Base-by-base conservation (phyloP, 1,140 invertebrate genomes). In the Brachionus paranguensis region DNA sequence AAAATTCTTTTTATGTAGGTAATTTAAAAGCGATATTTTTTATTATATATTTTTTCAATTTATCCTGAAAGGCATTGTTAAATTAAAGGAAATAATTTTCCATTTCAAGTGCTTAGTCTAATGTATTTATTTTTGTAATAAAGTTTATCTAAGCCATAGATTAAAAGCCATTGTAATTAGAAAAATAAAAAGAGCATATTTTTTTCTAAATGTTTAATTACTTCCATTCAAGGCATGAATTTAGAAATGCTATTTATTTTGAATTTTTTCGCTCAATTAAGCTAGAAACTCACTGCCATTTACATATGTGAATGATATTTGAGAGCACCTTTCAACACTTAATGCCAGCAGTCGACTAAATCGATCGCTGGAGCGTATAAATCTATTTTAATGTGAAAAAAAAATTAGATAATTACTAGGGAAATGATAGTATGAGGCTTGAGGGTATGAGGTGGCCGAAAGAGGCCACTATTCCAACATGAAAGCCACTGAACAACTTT, bases 391-490 rank as follows among this genome's bases (percentile, higher is more conserved):
- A 50, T 14, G 4, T n/a, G 24, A 50, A 29, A 29, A 27, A n/a
- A 55, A 60, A 55, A 24, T 37, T 29, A 20, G 11, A 43, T 17
- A 72, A 27, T 72, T 87, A 90, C 89, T 87, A 87, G 83, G 88
- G 87, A 86, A 90, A 90, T 53, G 85, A 85, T 27, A 87, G 37
- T 41, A 91, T 91, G 11, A 88, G 60, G 27, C 83, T 76, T 27
- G 85, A 68, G 41, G 89, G 89, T 74, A 91, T 89, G 14, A 91
- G 85, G 76, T 89, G 86, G 8, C 90, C 90, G 87, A 91, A 91
- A 10, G 90, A 91, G 3, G 87, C 89, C 4, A 90, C 87, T 27
- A 90, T 86, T 43, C 90, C 90, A 84, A 91, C 85, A 87, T 91
- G 89, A 86, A 87, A 90, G 2, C 45, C 24, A 8, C 17, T 68